Conservation (phyloP, 2,797 vertebrate species). For the Eospalax fontanierii region DNA sequence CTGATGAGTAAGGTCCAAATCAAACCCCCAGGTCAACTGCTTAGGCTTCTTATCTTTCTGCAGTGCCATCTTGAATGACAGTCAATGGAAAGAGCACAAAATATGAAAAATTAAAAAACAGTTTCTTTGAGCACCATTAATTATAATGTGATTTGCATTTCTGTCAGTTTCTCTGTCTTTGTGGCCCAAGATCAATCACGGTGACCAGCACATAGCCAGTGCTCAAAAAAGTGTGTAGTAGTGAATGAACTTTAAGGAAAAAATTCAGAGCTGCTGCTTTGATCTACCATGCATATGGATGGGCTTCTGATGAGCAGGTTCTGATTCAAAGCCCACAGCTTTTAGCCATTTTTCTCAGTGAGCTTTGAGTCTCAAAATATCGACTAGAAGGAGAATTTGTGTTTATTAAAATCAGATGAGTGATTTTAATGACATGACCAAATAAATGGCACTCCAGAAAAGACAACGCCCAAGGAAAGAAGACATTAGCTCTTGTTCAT, state of each 20-base stretch:
- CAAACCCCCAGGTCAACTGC: too few relatives aligned
- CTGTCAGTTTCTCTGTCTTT: not conserved
- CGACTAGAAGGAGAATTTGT: conserved; percentile 38
- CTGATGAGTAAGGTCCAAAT: too few relatives aligned
- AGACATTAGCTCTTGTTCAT: conserved; percentile 1
- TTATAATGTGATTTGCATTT: not conserved
- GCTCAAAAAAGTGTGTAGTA: not conserved
- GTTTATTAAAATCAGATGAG: conserved; percentile 63
- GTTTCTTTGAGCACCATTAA: not conserved
- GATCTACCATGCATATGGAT: not conserved
- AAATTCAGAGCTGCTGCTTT: not conserved
- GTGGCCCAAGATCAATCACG: not conserved
- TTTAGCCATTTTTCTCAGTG: not conserved
- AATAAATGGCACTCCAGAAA: conserved; percentile 3
- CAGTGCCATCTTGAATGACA: too few relatives aligned
- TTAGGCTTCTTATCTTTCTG: too few relatives aligned
- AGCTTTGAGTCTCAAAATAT: conserved; percentile 26
- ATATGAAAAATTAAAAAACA: not conserved
- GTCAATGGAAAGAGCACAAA: too few relatives aligned
- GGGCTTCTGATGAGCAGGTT: not conserved
- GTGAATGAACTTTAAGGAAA: not conserved
- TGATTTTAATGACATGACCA: conserved; percentile 41
- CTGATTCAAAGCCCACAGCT: not conserved
- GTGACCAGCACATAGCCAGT: not conserved
- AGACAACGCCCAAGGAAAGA: too few relatives aligned